Percentiles rank a stretch among this genome's conserved stretches.
phyloP scores from a whole-genome alignment of 2,113 vertebrate genomes.

The Chamaea fasciata region DNA sequence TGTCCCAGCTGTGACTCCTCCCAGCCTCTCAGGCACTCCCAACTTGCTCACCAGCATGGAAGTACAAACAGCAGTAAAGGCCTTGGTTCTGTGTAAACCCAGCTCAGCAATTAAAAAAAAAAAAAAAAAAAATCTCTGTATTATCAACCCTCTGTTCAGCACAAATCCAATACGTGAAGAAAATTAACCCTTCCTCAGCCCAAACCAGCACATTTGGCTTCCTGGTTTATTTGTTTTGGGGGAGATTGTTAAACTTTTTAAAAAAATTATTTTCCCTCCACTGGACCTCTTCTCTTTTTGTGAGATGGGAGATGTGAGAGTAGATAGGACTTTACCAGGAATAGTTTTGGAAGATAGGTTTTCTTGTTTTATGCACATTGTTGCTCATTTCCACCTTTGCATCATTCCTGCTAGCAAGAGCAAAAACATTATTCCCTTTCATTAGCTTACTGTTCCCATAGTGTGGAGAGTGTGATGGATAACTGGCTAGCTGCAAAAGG shows the following conservation, averaged over 20 bases:
- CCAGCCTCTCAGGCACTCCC: accelerated
- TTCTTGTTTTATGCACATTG: background rate
- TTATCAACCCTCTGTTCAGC: background rate
- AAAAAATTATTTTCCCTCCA: accelerated
- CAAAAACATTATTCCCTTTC: background rate
- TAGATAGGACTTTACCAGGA: background rate
- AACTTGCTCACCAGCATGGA: accelerated
- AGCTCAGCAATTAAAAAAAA: background rate
- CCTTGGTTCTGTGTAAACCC: background rate
- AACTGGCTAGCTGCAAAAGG: too few species aligned
- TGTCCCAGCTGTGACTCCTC: background rate
- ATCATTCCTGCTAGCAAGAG: background rate
- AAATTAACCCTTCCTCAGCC: background rate
- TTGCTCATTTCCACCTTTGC: background rate
- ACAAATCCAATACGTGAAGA: background rate
- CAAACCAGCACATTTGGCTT: background rate
- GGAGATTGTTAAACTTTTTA: background rate
- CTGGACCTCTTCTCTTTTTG: background rate
- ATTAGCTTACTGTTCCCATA: background rate
- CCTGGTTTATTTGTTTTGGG: too few species aligned
- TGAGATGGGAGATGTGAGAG: background rate
- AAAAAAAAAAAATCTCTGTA: too few species aligned
- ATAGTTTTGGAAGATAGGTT: background rate
- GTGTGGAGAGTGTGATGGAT: too few species aligned
- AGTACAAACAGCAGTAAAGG: background rate